phyloP scores from a whole-genome alignment of 2,888 invertebrate species.

The Lasius platythorax region DNA sequence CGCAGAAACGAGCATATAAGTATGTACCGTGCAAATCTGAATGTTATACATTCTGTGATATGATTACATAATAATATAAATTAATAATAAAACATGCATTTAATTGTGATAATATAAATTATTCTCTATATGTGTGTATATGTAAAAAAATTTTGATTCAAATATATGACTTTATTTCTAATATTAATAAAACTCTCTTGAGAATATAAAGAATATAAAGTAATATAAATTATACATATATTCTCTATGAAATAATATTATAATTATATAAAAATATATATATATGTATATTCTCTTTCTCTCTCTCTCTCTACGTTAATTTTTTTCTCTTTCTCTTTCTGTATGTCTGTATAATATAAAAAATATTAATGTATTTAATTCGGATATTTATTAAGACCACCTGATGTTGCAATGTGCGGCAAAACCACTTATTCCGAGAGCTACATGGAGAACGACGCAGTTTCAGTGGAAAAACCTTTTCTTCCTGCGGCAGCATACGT shows the following conservation, averaged over 20 bases:
- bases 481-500: slow-evolving; percentile 68
- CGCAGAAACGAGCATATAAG: slow-evolving; percentile 80
- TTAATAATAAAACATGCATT: background rate
- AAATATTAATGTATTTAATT: background rate
- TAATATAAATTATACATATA: background rate
- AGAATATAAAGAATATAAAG: background rate
- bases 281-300: no score
- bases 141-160: background rate
- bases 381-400: slow-evolving; percentile 72
- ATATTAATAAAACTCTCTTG: background rate
- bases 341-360: background rate
- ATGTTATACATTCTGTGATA: background rate
- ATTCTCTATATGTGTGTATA: background rate
- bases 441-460: slow-evolving; percentile 74
- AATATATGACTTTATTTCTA: background rate
- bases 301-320: background rate
- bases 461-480: slow-evolving; percentile 72
- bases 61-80: background rate
- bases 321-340: background rate
- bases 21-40: slow-evolving; percentile 47
- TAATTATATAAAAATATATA: background rate
- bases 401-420: slow-evolving; percentile 78
- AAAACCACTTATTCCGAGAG: slow-evolving; percentile 84
- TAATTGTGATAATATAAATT: background rate
- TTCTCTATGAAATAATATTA: background rate